Evolutionary conservation across 1,140 invertebrate species (phyloP), one percentile per base, ranked within the genome.

Genomic region (Aphis craccivora): DNA sequence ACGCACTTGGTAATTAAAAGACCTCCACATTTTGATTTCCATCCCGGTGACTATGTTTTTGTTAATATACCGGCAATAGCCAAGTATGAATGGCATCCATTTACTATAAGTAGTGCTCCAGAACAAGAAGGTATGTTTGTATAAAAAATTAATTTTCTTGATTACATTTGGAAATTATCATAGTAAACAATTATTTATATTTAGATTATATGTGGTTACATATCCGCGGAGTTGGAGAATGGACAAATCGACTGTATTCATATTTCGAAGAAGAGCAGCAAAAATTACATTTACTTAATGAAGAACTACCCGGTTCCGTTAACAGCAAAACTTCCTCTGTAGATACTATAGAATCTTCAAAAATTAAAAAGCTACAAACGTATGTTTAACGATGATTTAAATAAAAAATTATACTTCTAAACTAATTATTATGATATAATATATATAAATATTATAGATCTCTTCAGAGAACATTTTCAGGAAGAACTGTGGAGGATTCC

Each of bases 11-110:
- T 98, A 5, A 98, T 99, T 91, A 97, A 97, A 94, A 95, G 98
- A 60, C 98, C 98, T 2, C 95, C 96, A 0, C 97, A 98, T 94
- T 99, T 99, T 95, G 96, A 97, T 94, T 99, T 97, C 95, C 97
- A 97, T 95, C 98, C 98, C 0, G 99, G 99, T 0, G 99, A 99
- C 95, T 99, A 99, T 95, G 97, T 99, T 30, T 99, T 98, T 94
- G 97, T 99, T 2, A 98, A 99, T 95, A 97, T 99, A 93, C 99
- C 99, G 0, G 96, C 96, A 11, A 98, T 99, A 94, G 98, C 99
- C 2, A 97, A 97, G 91, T 98, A 98, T 95, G 99, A 99, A 95
- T 99, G 98, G 98, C 99, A 99, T 97, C 98, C 99, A 1, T 99
- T 99, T 94, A 99, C 99, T 2, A 98, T 99, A 94, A 99, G 98